Evolutionary conservation across 2,888 invertebrate genomes (phyloP), one percentile per base, ranked within the genome.

Genomic region (Oscheius sp.): DNA sequence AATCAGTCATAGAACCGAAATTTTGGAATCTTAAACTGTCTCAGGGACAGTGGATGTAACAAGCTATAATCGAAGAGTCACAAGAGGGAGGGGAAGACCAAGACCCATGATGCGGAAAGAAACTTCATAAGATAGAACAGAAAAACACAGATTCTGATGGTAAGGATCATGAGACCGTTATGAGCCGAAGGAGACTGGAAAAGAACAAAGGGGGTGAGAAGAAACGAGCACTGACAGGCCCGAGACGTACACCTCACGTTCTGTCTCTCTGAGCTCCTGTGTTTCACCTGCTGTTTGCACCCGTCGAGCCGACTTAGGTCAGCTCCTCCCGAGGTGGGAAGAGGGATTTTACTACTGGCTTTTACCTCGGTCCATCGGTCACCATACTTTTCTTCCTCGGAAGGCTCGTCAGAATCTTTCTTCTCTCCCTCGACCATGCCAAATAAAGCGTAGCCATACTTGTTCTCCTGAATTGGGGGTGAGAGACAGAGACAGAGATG

Each of bases 351-450:
- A 50, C 10, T 13, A 50, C 9, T 13, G 13, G 50, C 33, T 37
- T 37, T 35, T 68, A 68, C 68, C 68, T 68, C 68, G n/a, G 48
- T 50, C 68, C 68, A 68, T 53, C 55, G 37, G 68, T 68, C 68
- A 13, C 68, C 68, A 55, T 68, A 68, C 68, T 68, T 68, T 29
- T 68, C 68, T 21, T 68, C 68, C n/a, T 68, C 68, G 7, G 53
- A 53, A 7, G 58, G 58, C n/a, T 63, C 13, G n/a, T 68, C 55
- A 21, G 32, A 53, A 29, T 47, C 32, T 51, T 11, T n/a, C 29
- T 32, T 21, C 2, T 32, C 50, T 13, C 53, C 35, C 13, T 37
- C 55, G 11, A 68, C 68, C 68, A 68, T 51, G 1, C 68, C 68
- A 29, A 68, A 68, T 55, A 68, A 68, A 35, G 68, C 68, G 37